These are phyloP conservation scores for Pempheris klunzingeri DNA, from an alignment of 2,797 vertebrate genomes.

Conservation along the genomic window DNA sequence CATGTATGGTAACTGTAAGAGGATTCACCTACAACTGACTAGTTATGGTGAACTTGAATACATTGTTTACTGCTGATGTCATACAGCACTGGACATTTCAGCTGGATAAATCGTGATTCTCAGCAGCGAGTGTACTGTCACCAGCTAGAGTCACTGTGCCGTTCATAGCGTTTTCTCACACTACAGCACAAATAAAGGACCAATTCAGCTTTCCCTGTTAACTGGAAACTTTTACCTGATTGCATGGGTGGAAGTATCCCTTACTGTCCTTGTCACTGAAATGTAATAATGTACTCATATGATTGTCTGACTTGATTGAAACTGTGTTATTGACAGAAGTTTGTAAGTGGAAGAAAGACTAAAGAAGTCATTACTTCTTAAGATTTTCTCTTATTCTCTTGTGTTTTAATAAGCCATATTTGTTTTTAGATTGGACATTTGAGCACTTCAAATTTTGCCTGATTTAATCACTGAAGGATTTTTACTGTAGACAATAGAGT, in stretches of 20 bases:
- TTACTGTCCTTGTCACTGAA: not conserved
- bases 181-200: not conserved
- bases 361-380: not conserved
- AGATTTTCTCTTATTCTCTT: not conserved
- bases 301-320: not conserved
- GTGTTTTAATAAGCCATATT: not conserved
- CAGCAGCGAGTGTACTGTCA: not conserved
- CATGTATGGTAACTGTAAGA: not conserved
- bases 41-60: constrained; percentile 1
- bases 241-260: not conserved
- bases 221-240: not conserved
- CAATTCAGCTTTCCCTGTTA: not conserved
- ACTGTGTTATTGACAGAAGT: not conserved
- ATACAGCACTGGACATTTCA: not conserved
- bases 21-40: not conserved
- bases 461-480: not conserved
- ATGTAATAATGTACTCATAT: not conserved
- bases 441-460: not conserved
- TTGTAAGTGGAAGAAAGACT: not conserved
- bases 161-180: not conserved
- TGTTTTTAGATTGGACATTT: constrained; percentile 1
- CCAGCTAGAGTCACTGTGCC: not conserved
- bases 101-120: not conserved
- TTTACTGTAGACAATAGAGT: not conserved
- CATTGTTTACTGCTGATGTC: not conserved